phyloP scores from a whole-genome alignment of 2,888 invertebrate genomes.

The Eilema caniola region DNA sequence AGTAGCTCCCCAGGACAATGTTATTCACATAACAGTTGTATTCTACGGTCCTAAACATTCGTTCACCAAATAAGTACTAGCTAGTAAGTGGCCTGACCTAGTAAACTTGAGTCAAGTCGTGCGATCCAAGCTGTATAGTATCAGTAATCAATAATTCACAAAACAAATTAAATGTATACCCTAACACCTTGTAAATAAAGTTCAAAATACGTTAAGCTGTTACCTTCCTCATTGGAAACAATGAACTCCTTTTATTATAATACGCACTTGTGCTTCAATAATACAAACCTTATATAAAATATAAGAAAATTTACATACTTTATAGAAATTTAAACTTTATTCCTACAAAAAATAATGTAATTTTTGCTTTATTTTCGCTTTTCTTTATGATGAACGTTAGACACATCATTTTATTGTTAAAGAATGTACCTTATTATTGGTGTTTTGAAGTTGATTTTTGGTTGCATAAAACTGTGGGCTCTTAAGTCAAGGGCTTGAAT shows the following conservation, averaged over 20 bases:
- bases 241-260: constrained; percentile 43
- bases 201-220: background rate
- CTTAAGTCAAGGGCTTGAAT: constrained; percentile 48
- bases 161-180: constrained; percentile 16
- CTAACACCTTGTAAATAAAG: rapidly evolving
- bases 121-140: constrained; percentile 39
- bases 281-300: constrained; percentile 44
- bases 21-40: background rate
- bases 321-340: constrained; percentile 55
- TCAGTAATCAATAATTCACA: constrained; percentile 47
- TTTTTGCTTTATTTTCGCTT: constrained; percentile 46
- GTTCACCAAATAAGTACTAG: constrained; percentile 31
- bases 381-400: constrained; percentile 34
- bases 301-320: constrained; percentile 39
- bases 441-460: constrained; percentile 11
- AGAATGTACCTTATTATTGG: background rate
- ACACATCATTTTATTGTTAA: background rate
- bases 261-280: constrained; percentile 37
- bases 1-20: background rate
- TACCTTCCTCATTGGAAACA: constrained; percentile 35
- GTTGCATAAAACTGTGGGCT: constrained; percentile 11
- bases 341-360: constrained; percentile 48
- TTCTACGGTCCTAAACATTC: constrained; percentile 16
- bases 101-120: constrained; percentile 56
- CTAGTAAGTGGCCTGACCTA: constrained; percentile 56